Evolutionary conservation across 1,140 invertebrate species (phyloP).

Genomic region (Papilio helenus): DNA sequence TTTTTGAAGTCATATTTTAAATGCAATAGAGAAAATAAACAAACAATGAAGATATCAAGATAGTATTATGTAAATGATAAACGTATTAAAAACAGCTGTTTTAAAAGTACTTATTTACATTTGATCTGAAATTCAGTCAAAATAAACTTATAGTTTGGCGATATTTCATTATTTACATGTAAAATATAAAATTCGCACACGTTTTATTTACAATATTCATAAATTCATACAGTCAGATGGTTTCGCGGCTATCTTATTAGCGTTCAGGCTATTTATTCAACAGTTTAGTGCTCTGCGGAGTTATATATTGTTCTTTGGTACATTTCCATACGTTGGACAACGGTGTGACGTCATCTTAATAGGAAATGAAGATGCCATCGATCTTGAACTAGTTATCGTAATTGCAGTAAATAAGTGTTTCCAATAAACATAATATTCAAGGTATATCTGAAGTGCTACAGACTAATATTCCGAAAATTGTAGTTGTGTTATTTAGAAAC

Average conservation of each 20-base stretch:
- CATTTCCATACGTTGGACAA: conserved; percentile 55
- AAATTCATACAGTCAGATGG: conserved; percentile 49
- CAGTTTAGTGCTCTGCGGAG: conserved; percentile 53
- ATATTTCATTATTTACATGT: conserved; percentile 52
- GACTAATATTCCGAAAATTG: background rate
- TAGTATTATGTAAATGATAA: background rate
- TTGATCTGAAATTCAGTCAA: background rate
- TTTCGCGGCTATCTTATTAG: conserved; percentile 63
- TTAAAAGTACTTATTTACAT: background rate
- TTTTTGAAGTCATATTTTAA: background rate
- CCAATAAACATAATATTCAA: background rate
- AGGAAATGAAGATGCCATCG: conserved; percentile 25
- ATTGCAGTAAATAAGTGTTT: background rate
- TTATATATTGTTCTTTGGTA: conserved; percentile 66
- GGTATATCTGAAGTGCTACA: too few species aligned
- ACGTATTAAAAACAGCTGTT: background rate
- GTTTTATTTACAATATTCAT: conserved; percentile 56
- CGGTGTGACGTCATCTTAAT: conserved; percentile 29
- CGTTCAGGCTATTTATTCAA: conserved; percentile 55
- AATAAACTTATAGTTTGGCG: background rate
- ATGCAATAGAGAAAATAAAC: too few species aligned
- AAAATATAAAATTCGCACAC: conserved; percentile 58
- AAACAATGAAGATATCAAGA: background rate
- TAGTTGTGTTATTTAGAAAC: background rate
- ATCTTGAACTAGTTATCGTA: background rate